Conservation (phyloP, 2,888 invertebrate genomes). For the Epsilonema sp. region DNA sequence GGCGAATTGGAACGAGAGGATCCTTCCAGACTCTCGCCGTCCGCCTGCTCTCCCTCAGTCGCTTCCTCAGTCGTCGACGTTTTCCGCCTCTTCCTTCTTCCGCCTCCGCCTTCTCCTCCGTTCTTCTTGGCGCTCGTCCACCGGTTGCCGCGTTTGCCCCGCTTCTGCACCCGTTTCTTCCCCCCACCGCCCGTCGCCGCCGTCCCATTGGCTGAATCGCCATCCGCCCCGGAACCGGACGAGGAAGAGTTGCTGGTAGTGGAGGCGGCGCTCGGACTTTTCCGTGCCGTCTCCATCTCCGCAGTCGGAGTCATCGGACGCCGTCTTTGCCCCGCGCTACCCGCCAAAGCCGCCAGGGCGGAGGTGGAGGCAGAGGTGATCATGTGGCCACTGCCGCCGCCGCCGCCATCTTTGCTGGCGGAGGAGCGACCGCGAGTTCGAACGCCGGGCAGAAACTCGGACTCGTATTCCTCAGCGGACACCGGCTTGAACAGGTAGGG, state of each 20-base stretch:
- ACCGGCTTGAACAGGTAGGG: constrained; percentile 35
- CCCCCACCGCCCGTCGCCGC: background rate
- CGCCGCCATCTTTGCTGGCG: background rate
- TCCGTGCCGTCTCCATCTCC: constrained; percentile 6
- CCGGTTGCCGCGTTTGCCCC: no score
- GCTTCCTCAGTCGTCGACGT: no score
- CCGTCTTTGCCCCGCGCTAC: constrained; percentile 9
- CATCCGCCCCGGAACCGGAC: background rate
- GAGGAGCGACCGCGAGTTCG: background rate
- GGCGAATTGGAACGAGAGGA: no score
- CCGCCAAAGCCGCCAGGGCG: background rate
- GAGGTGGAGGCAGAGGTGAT: no score
- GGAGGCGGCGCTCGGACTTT: constrained; percentile 8
- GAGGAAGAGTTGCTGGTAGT: constrained; percentile 8
- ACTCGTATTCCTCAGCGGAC: constrained; percentile 21
- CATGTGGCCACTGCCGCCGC: background rate
- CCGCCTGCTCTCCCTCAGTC: no score
- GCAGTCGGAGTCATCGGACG: constrained; percentile 6
- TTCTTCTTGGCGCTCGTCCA: no score
- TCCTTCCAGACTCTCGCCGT: no score
- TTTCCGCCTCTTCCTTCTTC: no score
- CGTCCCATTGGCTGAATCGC: background rate
- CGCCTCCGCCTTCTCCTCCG: no score
- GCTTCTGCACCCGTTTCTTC: no score
- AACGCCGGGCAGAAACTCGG: background rate